Conservation (phyloP, 2,888 invertebrate genomes). For the Ephialtes manifestator region DNA sequence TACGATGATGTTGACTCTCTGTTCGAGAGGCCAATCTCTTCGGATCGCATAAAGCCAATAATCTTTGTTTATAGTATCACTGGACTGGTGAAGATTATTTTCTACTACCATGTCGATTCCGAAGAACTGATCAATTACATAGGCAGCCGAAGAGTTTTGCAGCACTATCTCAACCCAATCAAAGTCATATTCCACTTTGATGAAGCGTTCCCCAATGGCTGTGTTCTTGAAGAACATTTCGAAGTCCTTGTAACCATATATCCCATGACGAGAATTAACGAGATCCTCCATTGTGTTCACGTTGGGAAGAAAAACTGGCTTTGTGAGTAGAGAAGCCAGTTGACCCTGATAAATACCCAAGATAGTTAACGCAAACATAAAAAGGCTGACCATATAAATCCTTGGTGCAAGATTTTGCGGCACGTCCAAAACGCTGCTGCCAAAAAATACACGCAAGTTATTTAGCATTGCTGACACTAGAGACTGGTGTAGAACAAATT, state of each 20-base stretch:
- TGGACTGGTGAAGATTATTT: constrained; percentile 14
- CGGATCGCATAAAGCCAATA: background rate
- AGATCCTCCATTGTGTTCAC: constrained; percentile 18
- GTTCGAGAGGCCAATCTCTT: background rate
- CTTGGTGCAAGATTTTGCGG: background rate
- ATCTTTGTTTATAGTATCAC: background rate
- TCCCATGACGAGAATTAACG: background rate
- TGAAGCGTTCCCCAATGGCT: background rate
- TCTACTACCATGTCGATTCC: background rate
- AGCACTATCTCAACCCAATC: background rate
- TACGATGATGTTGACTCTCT: background rate
- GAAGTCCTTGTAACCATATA: background rate
- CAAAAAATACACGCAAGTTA: background rate
- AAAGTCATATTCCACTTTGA: background rate
- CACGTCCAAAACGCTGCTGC: background rate
- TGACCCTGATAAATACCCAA: constrained; percentile 14
- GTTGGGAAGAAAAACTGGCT: background rate
- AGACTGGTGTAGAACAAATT: background rate
- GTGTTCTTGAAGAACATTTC: background rate
- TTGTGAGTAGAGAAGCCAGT: constrained; percentile 7
- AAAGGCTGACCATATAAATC: background rate
- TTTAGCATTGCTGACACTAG: background rate
- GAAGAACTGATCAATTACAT: background rate
- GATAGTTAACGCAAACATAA: background rate
- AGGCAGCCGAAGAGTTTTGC: background rate